A percentile compares a stretch with the other conserved stretches of the same genome.
These are phyloP conservation scores for Barbus barbus DNA, from an alignment of 2,113 vertebrate species.

Conservation along the genomic window DNA sequence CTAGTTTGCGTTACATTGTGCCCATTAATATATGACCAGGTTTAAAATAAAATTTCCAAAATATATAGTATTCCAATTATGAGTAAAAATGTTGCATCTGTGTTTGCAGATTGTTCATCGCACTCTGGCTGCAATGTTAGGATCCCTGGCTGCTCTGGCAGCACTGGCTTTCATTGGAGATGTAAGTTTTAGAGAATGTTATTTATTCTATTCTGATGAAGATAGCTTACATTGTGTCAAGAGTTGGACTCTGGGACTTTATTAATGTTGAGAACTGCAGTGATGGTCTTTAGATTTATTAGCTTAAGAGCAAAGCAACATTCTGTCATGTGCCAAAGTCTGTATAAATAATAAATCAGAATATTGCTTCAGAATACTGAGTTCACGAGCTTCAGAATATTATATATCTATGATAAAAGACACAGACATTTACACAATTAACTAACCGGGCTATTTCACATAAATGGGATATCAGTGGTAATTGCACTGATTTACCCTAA, in stretches of 20 bases:
- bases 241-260: background rate
- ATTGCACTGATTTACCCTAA: conserved; percentile 34
- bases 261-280: too few relatives aligned
- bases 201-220: conserved; percentile 4
- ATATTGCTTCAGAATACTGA: too few relatives aligned
- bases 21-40: background rate
- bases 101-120: conserved; percentile 94
- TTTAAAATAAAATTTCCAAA: background rate
- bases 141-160: conserved; percentile 87
- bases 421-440: background rate
- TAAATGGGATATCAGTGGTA: background rate
- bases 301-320: too few relatives aligned
- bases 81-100: too few relatives aligned
- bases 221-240: background rate
- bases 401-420: background rate
- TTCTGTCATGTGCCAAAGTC: too few relatives aligned
- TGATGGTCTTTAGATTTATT: too few relatives aligned
- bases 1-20: background rate
- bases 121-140: conserved; percentile 93
- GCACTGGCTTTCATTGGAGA: conserved; percentile 88
- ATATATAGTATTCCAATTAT: background rate
- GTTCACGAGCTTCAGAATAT: too few relatives aligned
- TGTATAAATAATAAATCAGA: too few relatives aligned
- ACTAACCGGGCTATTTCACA: conserved; percentile 5
- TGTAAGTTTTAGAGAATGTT: conserved; percentile 74